phyloP scores from a whole-genome alignment of 1,140 invertebrate genomes.

The Dermatophagoides farinae region DNA sequence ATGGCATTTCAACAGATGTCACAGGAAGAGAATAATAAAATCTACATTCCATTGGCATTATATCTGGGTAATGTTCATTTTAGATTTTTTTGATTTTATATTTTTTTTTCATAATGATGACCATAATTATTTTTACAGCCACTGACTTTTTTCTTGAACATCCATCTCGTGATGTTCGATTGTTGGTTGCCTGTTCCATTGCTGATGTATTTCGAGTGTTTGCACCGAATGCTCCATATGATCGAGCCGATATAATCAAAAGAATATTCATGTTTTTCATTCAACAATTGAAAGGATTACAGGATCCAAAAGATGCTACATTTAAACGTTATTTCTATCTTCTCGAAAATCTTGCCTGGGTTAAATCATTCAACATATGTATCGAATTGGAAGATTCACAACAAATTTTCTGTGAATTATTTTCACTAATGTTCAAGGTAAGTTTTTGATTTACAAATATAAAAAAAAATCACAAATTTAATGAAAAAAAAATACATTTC shows the following conservation, averaged over 20 bases:
- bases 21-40: constrained; percentile 81
- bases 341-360: constrained; percentile 70
- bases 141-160: constrained; percentile 80
- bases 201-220: constrained; percentile 92
- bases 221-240: constrained; percentile 93
- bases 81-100: not conserved
- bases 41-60: constrained; percentile 78
- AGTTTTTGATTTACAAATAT: not conserved
- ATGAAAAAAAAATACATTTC: too few species aligned
- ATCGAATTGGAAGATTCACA: constrained; percentile 92
- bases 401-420: constrained; percentile 82
- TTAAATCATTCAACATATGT: constrained; percentile 97
- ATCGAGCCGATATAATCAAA: constrained; percentile 76
- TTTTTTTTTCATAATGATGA: not conserved
- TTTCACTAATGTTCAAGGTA: constrained; percentile 67
- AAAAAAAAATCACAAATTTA: not conserved
- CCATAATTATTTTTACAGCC: constrained; percentile 27
- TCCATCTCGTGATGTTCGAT: constrained; percentile 70
- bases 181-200: constrained; percentile 86
- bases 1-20: constrained; percentile 88
- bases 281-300: constrained; percentile 66
- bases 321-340: constrained; percentile 93
- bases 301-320: constrained; percentile 87
- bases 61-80: constrained; percentile 35
- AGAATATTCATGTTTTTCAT: constrained; percentile 56